Evolutionary conservation across 2,113 vertebrate species (phyloP).

Genomic region (Xiphias gladius): DNA sequence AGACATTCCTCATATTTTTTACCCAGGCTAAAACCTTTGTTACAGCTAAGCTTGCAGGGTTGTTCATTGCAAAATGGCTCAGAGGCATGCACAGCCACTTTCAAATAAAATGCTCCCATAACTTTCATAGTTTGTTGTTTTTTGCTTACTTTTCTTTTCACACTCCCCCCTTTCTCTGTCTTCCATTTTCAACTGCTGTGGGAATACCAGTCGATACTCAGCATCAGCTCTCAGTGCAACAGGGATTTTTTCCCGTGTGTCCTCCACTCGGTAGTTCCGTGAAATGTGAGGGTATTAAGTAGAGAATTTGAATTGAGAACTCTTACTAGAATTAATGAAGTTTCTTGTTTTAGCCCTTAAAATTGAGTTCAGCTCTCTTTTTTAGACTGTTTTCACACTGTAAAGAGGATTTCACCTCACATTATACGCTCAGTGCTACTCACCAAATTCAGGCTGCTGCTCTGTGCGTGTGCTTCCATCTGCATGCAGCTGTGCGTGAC

Average conservation of each 20-base stretch:
- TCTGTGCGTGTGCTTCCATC: neutral
- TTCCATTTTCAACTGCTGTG: neutral
- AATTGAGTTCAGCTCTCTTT: neutral
- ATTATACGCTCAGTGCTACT: conserved; percentile 42
- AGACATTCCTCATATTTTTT: too few relatives aligned
- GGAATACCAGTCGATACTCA: neutral
- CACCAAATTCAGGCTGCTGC: conserved; percentile 27
- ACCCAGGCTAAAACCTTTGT: neutral
- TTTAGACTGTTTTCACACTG: conserved; percentile 14
- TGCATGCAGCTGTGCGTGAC: neutral
- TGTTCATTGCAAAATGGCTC: neutral
- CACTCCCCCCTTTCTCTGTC: neutral
- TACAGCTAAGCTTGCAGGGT: neutral
- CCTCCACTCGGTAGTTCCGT: neutral
- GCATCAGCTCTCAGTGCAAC: neutral
- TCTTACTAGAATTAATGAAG: neutral
- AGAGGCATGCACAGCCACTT: neutral
- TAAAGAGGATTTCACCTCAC: conserved; percentile 55
- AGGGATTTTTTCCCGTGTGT: neutral
- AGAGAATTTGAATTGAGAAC: neutral
- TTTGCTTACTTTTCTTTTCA: neutral
- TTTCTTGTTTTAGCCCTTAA: conserved; percentile 3
- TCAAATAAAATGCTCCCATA: neutral
- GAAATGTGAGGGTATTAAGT: neutral
- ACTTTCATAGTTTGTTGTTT: too few relatives aligned